phyloP scores from a whole-genome alignment of 2,888 invertebrate genomes.

The Leistus spinibarbis region DNA sequence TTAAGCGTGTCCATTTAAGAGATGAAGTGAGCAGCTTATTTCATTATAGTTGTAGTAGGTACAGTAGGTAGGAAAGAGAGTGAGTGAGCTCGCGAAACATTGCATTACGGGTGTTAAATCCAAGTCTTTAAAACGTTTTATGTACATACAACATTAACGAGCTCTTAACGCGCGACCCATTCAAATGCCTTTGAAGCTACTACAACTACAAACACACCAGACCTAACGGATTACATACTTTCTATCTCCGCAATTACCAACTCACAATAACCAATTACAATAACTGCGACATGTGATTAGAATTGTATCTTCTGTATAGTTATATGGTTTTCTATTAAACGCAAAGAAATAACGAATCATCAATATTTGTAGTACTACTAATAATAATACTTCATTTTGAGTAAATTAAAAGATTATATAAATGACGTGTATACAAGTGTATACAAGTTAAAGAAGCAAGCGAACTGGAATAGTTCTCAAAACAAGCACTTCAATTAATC shows the following conservation, averaged over 20 bases:
- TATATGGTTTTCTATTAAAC: no score
- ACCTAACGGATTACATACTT: not conserved
- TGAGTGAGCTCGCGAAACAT: not conserved
- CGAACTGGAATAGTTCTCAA: not conserved
- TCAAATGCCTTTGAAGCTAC: not conserved
- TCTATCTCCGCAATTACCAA: no score
- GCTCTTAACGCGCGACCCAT: not conserved
- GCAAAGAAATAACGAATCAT: no score
- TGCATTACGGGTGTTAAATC: not conserved
- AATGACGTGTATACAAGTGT: not conserved
- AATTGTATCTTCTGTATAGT: no score
- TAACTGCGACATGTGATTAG: no score
- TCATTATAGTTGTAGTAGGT: not conserved
- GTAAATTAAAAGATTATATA: not conserved
- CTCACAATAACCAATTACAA: no score
- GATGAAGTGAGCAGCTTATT: not conserved
- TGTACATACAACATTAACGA: not conserved
- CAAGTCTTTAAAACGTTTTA: not conserved
- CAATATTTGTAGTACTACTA: no score
- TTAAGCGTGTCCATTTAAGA: not conserved
- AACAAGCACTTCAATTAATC: not conserved
- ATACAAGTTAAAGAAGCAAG: not conserved
- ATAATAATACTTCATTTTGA: not conserved
- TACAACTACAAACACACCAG: not conserved
- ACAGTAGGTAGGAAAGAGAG: not conserved